Base-by-base conservation (phyloP, 2,113 vertebrate genomes). In the Gadus chalcogrammus region DNA sequence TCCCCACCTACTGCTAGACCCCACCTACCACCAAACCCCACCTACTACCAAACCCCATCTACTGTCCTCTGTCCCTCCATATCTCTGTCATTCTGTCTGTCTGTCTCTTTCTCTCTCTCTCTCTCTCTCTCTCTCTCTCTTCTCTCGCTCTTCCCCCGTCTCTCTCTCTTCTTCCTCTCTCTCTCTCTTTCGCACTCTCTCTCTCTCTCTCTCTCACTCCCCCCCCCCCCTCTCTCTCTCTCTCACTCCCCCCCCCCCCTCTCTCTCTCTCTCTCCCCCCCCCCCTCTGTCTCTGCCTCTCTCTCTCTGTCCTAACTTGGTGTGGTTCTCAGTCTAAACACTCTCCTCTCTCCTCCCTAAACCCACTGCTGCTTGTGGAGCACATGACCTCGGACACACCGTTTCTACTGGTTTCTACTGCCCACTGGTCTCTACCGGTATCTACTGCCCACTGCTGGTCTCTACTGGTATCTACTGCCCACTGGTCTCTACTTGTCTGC, bases 271-370 rank as follows among this genome's bases (percentile, higher is more conserved):
- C 31, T 31, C 31, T 31, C 60, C 24, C 60, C 3, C 8, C 22
- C 20, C 5, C 9, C 9, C n/a, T 24, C 60, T 7, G 12, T 20
- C 8, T 15, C 7, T 7, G 13, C 18, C 42, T 0, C 38, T 31
- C 15, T 63, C 27, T 58, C 58, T n/a, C 72, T 79, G 69, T 90
- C 89, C 90, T 77, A 91, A 91, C 84, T 90, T 90, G 90, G 89
- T 90, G 87, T 90, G 90, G 88, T 87, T 90, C 88, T 87, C 67
- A 5, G n/a, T 58, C 55, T 58, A 58, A 58, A 58, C 55, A 58
- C 15, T 58, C 6, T 58, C 17, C 55, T 58, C n/a, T 35, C 42
- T 48, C 42, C 42, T 13, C 42, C 8, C 42, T 13, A 48, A 13
- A 48, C 42, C 42, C 42, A 48, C 42, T 13, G n/a, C 42, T 58